These are phyloP conservation scores for Baccha elongata DNA, from an alignment of 2,888 invertebrate species.

Conservation along the genomic window DNA sequence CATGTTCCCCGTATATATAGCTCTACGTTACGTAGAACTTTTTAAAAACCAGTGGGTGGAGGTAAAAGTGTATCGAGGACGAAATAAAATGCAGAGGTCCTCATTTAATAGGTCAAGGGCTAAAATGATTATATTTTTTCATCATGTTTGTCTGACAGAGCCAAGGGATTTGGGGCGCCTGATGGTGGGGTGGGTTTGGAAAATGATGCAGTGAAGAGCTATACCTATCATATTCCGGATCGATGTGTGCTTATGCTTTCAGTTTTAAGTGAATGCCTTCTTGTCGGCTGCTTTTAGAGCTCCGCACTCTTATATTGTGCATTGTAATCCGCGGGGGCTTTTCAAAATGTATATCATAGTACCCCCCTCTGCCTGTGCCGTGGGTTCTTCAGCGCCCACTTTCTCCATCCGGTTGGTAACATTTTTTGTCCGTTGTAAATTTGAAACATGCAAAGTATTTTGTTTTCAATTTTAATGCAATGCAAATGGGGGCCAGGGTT, in stretches of 20 bases:
- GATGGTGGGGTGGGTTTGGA: not conserved
- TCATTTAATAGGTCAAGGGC: constrained; percentile 72
- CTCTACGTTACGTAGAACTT: constrained; percentile 9
- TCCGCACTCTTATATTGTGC: constrained; percentile 20
- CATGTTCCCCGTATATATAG: not conserved
- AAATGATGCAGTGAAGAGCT: constrained; percentile 39
- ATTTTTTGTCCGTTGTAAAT: constrained; percentile 36
- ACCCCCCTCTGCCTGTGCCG: not conserved
- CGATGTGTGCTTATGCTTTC: constrained; percentile 61
- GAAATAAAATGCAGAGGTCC: constrained; percentile 52
- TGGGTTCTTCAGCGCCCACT: not conserved
- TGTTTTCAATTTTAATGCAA: constrained; percentile 69
- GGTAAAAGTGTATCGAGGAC: constrained; percentile 38
- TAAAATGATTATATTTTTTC: constrained; percentile 64
- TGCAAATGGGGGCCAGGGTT: constrained; percentile 64
- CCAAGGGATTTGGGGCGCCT: constrained; percentile 10
- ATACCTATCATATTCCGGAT: constrained; percentile 54
- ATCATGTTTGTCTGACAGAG: constrained; percentile 58
- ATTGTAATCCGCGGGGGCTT: constrained; percentile 50
- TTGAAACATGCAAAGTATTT: constrained; percentile 66
- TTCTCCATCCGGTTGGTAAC: constrained; percentile 10
- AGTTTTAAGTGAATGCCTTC: constrained; percentile 55
- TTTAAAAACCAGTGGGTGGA: constrained; percentile 2
- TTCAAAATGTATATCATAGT: constrained; percentile 31
- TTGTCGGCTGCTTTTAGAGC: constrained; percentile 40